These are phyloP conservation scores for Pseudopipra pipra DNA, from an alignment of 2,113 vertebrate species.

Conservation along the genomic window DNA sequence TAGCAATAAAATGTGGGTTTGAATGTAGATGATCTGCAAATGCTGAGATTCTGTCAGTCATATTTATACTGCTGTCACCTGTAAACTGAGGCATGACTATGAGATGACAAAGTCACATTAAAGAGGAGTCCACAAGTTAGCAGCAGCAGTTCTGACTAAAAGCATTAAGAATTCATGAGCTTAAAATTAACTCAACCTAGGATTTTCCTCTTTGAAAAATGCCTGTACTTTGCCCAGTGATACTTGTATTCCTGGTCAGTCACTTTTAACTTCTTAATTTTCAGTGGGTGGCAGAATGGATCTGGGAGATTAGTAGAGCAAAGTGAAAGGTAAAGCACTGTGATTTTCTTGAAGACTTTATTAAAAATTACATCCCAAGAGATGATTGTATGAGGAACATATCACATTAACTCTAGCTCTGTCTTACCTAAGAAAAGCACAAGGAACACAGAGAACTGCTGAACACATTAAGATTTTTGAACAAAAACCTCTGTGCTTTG, in stretches of 20 bases:
- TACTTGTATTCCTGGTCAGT: background rate
- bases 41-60: background rate
- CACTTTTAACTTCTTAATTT: background rate
- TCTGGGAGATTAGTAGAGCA: background rate
- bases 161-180: background rate
- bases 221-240: background rate
- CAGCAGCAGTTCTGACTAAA: background rate
- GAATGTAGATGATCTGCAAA: background rate
- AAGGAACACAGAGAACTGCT: background rate
- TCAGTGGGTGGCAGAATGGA: background rate
- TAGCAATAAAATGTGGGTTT: background rate
- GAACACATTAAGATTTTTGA: background rate
- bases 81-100: background rate
- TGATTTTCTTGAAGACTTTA: background rate
- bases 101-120: background rate
- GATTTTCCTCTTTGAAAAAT: background rate
- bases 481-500: background rate
- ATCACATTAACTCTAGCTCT: background rate
- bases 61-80: background rate
- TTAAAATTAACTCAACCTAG: background rate
- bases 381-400: background rate
- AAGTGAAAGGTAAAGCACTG: background rate
- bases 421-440: background rate
- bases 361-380: background rate
- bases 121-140: background rate